Evolutionary conservation across 2,113 vertebrate species (phyloP).

Genomic region (Pao palembangensis): DNA sequence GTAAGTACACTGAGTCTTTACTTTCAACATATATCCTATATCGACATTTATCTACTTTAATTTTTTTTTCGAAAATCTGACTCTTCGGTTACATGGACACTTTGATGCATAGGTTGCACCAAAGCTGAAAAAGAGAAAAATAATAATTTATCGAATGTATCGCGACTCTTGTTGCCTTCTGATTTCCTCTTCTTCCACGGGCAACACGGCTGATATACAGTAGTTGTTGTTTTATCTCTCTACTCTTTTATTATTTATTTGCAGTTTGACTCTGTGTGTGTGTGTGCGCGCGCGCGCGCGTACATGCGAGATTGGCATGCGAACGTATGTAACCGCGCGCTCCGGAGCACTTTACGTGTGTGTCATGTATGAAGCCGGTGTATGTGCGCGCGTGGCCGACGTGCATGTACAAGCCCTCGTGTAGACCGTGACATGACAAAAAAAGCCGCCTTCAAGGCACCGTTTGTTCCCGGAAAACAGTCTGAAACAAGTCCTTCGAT

Average conservation of each 20-base stretch:
- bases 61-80: conserved; percentile 27
- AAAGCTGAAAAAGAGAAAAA: conserved; percentile 12
- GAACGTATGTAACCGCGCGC: conserved; percentile 34
- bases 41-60: conserved; percentile 52
- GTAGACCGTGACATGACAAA: conserved; percentile 53
- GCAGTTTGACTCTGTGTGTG: conserved; percentile 19
- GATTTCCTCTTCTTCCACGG: conserved; percentile 1
- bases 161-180: conserved; percentile 53
- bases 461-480: conserved; percentile 4
- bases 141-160: conserved; percentile 17
- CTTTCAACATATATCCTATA: conserved; percentile 73
- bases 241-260: neutral
- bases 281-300: neutral
- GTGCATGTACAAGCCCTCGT: conserved; percentile 29
- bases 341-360: conserved; percentile 58
- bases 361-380: conserved; percentile 71
- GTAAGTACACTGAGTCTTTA: conserved; percentile 82
- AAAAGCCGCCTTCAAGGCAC: conserved; percentile 18
- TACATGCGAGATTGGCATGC: conserved; percentile 15
- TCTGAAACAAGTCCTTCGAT: conserved; percentile 25
- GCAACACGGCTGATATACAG: neutral
- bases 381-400: conserved; percentile 62
- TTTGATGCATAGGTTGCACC: conserved; percentile 54
- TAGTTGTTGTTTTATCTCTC: conserved; percentile 34
- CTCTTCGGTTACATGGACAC: conserved; percentile 54